These are phyloP conservation scores for Dynastes hyllus DNA, from an alignment of 2,888 invertebrate genomes.

Conservation along the genomic window DNA sequence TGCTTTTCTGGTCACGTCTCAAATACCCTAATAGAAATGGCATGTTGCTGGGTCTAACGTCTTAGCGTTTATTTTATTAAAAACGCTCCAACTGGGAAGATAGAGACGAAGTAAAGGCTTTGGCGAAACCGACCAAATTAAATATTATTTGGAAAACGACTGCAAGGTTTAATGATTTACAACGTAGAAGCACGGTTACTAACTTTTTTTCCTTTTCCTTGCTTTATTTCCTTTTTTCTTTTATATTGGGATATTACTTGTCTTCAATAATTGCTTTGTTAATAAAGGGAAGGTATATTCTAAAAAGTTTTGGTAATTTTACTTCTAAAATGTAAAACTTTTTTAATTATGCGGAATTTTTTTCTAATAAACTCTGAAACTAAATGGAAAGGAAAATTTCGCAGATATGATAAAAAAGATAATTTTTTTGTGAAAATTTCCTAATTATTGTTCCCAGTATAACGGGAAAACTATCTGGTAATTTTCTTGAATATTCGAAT, in stretches of 20 bases:
- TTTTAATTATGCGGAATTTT: no score
- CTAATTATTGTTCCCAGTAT: no score
- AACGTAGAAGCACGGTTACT: conserved; percentile 8
- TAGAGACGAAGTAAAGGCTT: not conserved
- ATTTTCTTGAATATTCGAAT: no score
- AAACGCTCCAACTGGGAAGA: conserved; percentile 54
- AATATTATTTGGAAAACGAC: conserved; percentile 44
- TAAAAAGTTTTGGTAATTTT: not conserved
- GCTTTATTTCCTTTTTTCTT: not conserved
- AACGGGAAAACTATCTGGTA: no score
- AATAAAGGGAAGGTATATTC: not conserved
- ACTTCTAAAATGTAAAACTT: no score
- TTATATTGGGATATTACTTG: not conserved
- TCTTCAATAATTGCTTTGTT: no score
- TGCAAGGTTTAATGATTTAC: conserved; percentile 49
- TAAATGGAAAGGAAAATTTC: no score
- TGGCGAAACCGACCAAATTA: conserved; percentile 50
- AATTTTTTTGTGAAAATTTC: no score
- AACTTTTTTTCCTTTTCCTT: not conserved
- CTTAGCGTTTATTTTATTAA: conserved; percentile 65
- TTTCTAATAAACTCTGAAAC: no score
- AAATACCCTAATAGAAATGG: conserved; percentile 66
- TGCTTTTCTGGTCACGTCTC: conserved; percentile 68
- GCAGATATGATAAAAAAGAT: no score
- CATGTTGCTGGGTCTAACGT: conserved; percentile 61